Evolutionary conservation across 2,797 vertebrate species (phyloP), one percentile per base, ranked within the genome.

Genomic region (Phylloscopus collybita): DNA sequence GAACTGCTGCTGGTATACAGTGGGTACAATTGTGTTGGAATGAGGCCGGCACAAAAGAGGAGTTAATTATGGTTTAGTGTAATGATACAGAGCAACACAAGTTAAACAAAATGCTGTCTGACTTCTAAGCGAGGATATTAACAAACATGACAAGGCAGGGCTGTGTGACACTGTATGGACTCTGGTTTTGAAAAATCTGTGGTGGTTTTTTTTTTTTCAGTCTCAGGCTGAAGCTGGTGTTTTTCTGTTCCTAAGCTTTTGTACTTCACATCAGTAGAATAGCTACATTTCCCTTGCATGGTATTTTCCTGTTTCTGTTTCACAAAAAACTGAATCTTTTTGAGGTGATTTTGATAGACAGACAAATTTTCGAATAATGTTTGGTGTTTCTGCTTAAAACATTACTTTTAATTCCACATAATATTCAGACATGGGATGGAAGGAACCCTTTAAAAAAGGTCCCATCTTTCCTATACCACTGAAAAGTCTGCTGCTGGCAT

Each of bases 11-110:
- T 94, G 86, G 75, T 95, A 88, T 94, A 96, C 96, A 95, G 95
- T 97, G 95, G 96, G 67, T 95, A 94, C 96, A 96, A 94, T 96
- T 96, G 96, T 96, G 93, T 93, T 97, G 96, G 95, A 97, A 96
- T 90, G 94, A 95, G 90, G 95, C 96, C 26, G 94, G 93, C 95
- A 96, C 96, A 97, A 97, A 97, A 96, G 95, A 95, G 95, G 96
- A 96, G 96, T 97, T 96, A 94, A 97, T 96, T 95, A 94, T 86
- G 95, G 89, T 96, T 97, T 96, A 96, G 95, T 88, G 73, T 96
- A 97, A 94, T 95, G 90, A 93, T 97, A 94, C 86, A 93, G 92
- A 95, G 94, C 93, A 93, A 96, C 81, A 96, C 91, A 94, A 97
- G 95, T 96, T 97, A 96, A 96, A 97, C 93, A 97, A 95, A 96